Conservation (phyloP, 2,888 invertebrate genomes). For the Pseudococcus viburni region DNA sequence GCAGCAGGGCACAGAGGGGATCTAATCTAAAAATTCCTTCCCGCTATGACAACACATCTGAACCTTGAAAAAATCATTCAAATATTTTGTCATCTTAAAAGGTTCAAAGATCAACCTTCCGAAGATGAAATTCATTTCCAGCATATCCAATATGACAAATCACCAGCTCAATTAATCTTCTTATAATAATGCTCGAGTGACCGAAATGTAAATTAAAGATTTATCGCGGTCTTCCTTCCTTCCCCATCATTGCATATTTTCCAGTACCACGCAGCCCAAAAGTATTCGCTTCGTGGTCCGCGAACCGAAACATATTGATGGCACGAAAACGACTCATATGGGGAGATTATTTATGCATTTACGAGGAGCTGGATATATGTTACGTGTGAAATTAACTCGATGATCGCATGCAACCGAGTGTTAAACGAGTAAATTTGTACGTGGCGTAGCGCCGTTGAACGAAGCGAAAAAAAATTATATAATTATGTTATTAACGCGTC, state of each 20-base stretch:
- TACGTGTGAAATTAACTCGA: conserved; percentile 25
- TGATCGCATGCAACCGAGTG: conserved; percentile 22
- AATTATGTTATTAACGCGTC: conserved; percentile 32
- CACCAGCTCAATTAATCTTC: too few relatives aligned
- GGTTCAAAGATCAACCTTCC: too few relatives aligned
- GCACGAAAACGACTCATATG: neutral
- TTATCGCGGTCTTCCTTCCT: neutral
- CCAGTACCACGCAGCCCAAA: neutral
- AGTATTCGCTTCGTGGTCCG: neutral
- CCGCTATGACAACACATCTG: too few relatives aligned
- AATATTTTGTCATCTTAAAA: too few relatives aligned
- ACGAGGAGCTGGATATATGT: neutral
- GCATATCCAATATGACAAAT: too few relatives aligned
- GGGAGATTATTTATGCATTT: neutral
- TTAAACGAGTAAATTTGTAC: conserved; percentile 52
- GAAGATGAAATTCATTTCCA: too few relatives aligned
- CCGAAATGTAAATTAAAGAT: neutral
- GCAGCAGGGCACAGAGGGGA: too few relatives aligned
- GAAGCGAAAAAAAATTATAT: neutral
- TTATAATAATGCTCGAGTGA: too few relatives aligned
- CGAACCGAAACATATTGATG: neutral
- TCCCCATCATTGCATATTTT: neutral
- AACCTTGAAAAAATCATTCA: too few relatives aligned
- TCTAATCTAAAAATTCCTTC: too few relatives aligned
- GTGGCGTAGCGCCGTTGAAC: neutral